Evolutionary conservation across 2,888 invertebrate species (phyloP).

Genomic region (Andrena marginata): DNA sequence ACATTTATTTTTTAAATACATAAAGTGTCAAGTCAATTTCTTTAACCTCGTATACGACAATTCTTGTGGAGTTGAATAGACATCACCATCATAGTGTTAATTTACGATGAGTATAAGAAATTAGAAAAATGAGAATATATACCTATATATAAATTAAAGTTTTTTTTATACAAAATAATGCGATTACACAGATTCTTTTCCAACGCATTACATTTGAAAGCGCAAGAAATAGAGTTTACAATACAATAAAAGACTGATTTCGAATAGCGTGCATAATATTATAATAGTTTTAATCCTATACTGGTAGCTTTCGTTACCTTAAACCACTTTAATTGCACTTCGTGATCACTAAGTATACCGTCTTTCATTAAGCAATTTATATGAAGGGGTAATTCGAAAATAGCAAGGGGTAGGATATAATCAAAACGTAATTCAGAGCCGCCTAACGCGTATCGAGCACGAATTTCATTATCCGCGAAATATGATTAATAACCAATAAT

Average conservation of each 20-base stretch:
- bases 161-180: no score
- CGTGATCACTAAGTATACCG: background rate
- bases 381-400: constrained; percentile 39
- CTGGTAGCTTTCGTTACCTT: background rate
- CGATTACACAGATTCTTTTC: no score
- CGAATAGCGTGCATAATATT: background rate
- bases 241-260: background rate
- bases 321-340: constrained; percentile 13
- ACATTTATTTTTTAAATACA: no score
- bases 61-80: constrained; percentile 2
- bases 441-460: constrained; percentile 17
- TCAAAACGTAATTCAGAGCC: background rate
- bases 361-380: constrained; percentile 30
- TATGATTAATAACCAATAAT: constrained; percentile 31
- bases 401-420: constrained; percentile 15
- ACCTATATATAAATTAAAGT: no score
- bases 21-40: no score
- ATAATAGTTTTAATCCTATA: background rate
- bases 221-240: background rate
- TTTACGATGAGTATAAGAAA: no score
- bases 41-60: background rate
- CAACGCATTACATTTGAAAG: background rate
- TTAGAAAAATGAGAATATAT: no score
- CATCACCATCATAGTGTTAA: no score
- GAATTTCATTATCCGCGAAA: constrained; percentile 23